A percentile compares a stretch with the other conserved stretches of the same genome.
These are phyloP conservation scores for Toxostoma redivivum DNA, from an alignment of 2,113 vertebrate species.

Conservation along the genomic window DNA sequence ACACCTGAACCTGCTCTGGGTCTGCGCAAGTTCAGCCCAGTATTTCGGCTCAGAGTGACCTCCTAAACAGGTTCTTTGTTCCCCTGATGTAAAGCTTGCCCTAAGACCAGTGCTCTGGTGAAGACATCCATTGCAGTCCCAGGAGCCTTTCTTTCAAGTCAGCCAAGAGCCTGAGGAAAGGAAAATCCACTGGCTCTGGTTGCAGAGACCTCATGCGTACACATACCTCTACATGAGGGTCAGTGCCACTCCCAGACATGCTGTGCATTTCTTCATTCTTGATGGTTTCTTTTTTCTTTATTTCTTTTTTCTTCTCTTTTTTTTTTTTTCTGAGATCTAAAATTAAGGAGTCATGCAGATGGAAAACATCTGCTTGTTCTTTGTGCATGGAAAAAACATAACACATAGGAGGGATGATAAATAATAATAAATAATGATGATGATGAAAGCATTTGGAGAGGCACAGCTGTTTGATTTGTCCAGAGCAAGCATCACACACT, in stretches of 20 bases:
- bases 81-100: neutral
- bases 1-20: neutral
- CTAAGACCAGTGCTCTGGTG: neutral
- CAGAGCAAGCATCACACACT: neutral
- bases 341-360: slow-evolving; percentile 43
- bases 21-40: neutral
- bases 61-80: neutral
- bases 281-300: neutral
- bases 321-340: neutral
- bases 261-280: neutral
- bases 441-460: slow-evolving; percentile 47
- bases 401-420: slow-evolving; percentile 45
- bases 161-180: neutral
- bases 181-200: neutral
- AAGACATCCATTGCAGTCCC: neutral
- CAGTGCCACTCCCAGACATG: neutral
- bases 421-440: slow-evolving; percentile 60
- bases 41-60: neutral
- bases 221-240: neutral
- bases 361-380: slow-evolving; percentile 59
- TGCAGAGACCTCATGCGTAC: neutral
- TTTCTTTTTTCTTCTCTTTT: neutral
- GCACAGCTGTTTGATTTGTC: slow-evolving; percentile 4
- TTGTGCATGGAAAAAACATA: slow-evolving; percentile 50
- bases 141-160: neutral